A percentile compares a stretch with the other conserved stretches of the same genome.
Evolutionary conservation across 2,113 vertebrate genomes (phyloP).

Genomic region (Hippotragus niger): DNA sequence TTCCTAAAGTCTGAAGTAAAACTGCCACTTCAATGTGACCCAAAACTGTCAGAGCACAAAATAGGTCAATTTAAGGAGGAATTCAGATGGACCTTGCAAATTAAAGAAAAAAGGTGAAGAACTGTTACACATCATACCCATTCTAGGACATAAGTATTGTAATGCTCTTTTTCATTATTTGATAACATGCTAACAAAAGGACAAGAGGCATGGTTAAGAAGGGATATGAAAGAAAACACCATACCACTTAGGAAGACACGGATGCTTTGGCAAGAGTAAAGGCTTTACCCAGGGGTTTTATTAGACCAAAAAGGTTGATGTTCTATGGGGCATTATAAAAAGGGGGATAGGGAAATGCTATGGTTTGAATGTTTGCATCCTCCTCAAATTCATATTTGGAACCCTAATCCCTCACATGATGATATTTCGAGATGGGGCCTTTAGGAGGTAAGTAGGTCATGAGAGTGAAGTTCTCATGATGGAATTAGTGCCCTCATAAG

Average conservation of each 20-base stretch:
- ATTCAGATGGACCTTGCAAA: background rate
- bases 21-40: background rate
- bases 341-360: background rate
- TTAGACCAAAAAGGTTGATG: background rate
- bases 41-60: slow-evolving; percentile 13
- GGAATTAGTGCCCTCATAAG: background rate
- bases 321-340: background rate
- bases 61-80: background rate
- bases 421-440: background rate
- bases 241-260: background rate
- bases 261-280: background rate
- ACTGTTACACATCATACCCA: background rate
- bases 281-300: background rate
- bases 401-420: background rate
- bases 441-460: background rate
- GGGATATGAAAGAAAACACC: background rate
- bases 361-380: background rate
- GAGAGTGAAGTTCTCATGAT: background rate
- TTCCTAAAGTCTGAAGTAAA: background rate
- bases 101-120: slow-evolving; percentile 12
- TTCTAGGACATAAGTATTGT: background rate
- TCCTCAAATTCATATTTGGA: background rate
- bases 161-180: background rate
- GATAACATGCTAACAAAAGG: background rate
- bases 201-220: background rate